Evolutionary conservation across 2,113 vertebrate genomes (phyloP), one percentile per base, ranked within the genome.

Genomic region (Probosciger aterrimus): DNA sequence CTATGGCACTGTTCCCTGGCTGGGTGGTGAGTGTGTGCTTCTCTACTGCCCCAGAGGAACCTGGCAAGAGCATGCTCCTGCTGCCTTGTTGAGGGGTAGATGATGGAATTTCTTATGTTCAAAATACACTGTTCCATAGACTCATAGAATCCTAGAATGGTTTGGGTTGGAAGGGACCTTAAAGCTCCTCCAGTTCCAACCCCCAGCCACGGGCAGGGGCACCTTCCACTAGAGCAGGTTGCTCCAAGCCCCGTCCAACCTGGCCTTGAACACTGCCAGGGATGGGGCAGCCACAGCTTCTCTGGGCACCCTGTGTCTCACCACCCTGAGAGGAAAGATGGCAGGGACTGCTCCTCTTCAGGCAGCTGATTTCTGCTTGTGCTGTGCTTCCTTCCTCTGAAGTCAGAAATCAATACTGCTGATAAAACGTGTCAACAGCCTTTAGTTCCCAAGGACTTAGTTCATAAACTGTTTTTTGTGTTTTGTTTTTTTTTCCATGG

Each of bases 11-110:
- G 31, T 8, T 78, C 30, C 49, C 74, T 69, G 74, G 25, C 60
- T 67, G 33, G 6, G 18, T 15, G 47, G 37, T 0, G 2, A 13
- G 22, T 0, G 2, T 1, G 14, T 4, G 35, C 35, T 60, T 33
- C 89, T 69, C 78, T 64, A 15, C 70, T 30, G 23, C 65, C 31
- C 28, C 85, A 37, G 37, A 43, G 52, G 52, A 60, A 70, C 35
- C 27, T 19, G 35, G 75, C n/a, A 49, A 4, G 8, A 67, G 20
- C 75, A 27, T 0, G 0, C 6, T 83, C 60, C 65, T 88, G 49
- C 70, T 62, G 20, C 3, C 12, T 46, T 14, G 53, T 20, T 10
- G 15, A 5, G 25, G 49, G 14, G 18, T 18, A 60, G 14, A 5
- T 50, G 14, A 5, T 50, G 76, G 64, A 50, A 52, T 55, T 77